Conservation (phyloP, 2,113 vertebrate genomes). For the Falcunculus frontatus region DNA sequence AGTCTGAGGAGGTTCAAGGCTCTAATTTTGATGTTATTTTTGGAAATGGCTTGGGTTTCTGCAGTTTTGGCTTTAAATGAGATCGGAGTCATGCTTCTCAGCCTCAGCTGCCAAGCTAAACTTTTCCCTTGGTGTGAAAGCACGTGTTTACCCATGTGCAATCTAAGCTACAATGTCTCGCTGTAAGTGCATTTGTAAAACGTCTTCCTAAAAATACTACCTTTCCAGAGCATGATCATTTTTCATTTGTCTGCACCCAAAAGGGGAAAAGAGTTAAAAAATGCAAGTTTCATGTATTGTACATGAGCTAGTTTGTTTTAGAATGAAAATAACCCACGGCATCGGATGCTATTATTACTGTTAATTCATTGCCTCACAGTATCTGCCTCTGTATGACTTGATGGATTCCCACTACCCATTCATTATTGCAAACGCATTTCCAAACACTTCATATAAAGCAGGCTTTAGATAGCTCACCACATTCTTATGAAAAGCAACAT, state of each 20-base stretch:
- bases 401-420: slow-evolving; percentile 59
- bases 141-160: slow-evolving; percentile 79
- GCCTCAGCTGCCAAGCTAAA: slow-evolving; percentile 76
- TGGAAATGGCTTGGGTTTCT: slow-evolving; percentile 74
- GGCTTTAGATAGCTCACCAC: slow-evolving; percentile 42
- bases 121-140: slow-evolving; percentile 77
- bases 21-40: slow-evolving; percentile 76
- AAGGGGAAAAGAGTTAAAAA: slow-evolving; percentile 50
- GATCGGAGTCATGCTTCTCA: slow-evolving; percentile 73
- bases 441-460: slow-evolving; percentile 39
- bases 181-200: slow-evolving; percentile 72
- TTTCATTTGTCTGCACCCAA: not conserved
- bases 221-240: slow-evolving; percentile 21
- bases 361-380: slow-evolving; percentile 54
- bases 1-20: slow-evolving; percentile 64
- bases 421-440: slow-evolving; percentile 37
- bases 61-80: slow-evolving; percentile 71
- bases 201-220: slow-evolving; percentile 66
- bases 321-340: slow-evolving; percentile 53
- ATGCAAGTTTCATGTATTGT: slow-evolving; percentile 27
- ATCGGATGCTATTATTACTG: slow-evolving; percentile 55
- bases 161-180: slow-evolving; percentile 62
- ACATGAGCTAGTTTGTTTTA: slow-evolving; percentile 36
- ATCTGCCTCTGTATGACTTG: slow-evolving; percentile 59
- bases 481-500: slow-evolving; percentile 34